Evolutionary conservation across 1,140 invertebrate species (phyloP).

Genomic region (Diplogasteroides magnus): DNA sequence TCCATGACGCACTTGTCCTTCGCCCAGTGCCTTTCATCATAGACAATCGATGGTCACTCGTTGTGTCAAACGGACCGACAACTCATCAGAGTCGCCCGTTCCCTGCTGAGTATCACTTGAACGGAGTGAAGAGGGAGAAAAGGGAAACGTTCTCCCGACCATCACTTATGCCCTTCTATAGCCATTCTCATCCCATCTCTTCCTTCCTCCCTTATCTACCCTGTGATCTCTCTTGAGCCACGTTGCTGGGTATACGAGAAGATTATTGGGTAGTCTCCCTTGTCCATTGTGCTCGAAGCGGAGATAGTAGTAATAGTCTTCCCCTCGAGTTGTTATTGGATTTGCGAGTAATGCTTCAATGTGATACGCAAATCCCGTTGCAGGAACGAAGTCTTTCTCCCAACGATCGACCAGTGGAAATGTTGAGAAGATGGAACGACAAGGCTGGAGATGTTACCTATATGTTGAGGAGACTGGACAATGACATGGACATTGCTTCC

Average conservation of each 20-base stretch:
- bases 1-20: too few relatives aligned
- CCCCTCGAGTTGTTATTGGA: too few relatives aligned
- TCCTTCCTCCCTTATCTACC: neutral
- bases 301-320: too few relatives aligned
- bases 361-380: conserved; percentile 2
- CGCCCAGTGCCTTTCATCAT: too few relatives aligned
- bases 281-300: too few relatives aligned
- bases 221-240: neutral
- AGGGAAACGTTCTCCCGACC: too few relatives aligned
- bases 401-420: conserved; percentile 20
- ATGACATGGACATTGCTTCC: conserved; percentile 1
- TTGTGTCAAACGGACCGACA: too few relatives aligned
- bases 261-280: neutral
- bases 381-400: conserved; percentile 24
- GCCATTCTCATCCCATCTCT: neutral
- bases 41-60: too few relatives aligned
- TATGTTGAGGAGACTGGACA: conserved; percentile 18
- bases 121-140: too few relatives aligned
- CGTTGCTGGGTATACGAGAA: neutral
- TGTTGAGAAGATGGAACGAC: conserved; percentile 21
- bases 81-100: too few relatives aligned
- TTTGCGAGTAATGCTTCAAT: neutral
- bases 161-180: too few relatives aligned
- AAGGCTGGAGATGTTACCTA: conserved; percentile 20
- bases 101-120: too few relatives aligned